Evolutionary conservation across 2,797 vertebrate genomes (phyloP).

Genomic region (Sebastes oblongus): DNA sequence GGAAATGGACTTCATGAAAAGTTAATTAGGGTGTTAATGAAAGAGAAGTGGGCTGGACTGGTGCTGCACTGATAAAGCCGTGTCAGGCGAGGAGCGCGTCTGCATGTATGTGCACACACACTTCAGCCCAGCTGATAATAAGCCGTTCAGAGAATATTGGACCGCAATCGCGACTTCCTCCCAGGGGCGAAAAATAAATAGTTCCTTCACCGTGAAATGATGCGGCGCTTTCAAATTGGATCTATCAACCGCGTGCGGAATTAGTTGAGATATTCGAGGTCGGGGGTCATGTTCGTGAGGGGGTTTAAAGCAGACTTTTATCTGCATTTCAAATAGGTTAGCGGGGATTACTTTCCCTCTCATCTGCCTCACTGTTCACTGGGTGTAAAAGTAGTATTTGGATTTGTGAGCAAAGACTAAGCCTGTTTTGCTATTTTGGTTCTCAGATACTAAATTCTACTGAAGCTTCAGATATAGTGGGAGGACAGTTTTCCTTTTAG

Average conservation of each 20-base stretch:
- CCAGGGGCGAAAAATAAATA: slow-evolving; percentile 24
- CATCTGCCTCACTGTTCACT: slow-evolving; percentile 37
- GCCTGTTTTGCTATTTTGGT: slow-evolving; percentile 19
- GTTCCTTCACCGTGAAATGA: slow-evolving; percentile 2
- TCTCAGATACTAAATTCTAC: neutral
- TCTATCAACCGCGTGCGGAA: slow-evolving; percentile 7
- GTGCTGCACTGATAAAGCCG: slow-evolving; percentile 58
- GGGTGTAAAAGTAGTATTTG: slow-evolving; percentile 22
- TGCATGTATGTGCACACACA: neutral
- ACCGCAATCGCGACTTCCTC: slow-evolving; percentile 10
- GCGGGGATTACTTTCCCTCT: slow-evolving; percentile 44
- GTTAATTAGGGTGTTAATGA: slow-evolving; percentile 78
- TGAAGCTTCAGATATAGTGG: neutral
- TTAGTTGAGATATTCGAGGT: slow-evolving; percentile 10
- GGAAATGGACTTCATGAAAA: slow-evolving; percentile 74
- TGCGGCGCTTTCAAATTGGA: slow-evolving; percentile 6
- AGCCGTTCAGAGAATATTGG: slow-evolving; percentile 30
- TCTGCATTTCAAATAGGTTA: slow-evolving; percentile 56
- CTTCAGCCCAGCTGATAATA: slow-evolving; percentile 31
- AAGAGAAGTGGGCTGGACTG: slow-evolving; percentile 48
- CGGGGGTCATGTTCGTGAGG: slow-evolving; percentile 32
- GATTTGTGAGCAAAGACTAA: slow-evolving; percentile 37
- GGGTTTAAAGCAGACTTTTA: slow-evolving; percentile 44
- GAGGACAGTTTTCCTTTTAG: neutral
- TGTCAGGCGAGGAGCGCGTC: neutral